Evolutionary conservation across 2,797 vertebrate genomes (phyloP), one percentile per base, ranked within the genome.

Genomic region (Sphaeramia orbicularis): DNA sequence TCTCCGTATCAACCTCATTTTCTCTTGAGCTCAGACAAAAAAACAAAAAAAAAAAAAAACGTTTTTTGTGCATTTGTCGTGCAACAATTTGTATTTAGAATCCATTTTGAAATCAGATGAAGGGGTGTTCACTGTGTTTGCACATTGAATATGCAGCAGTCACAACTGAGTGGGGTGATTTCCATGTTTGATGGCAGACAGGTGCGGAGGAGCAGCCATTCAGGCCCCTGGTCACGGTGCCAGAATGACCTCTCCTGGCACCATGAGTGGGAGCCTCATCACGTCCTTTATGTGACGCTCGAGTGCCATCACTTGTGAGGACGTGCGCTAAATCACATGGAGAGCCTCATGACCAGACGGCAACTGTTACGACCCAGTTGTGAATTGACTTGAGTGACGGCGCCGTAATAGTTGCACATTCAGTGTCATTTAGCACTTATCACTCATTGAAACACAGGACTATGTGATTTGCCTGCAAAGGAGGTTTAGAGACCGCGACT

Each of bases 101-200:
- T 42, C 64, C 57, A 10, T 66, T 76, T 80, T 54, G 24, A 71
- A 73, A 65, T 36, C 47, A 55, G 65, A 73, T 62, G 45, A 72
- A 69, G 69, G 30, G 42, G 40, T 4, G 11, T 16, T 15, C 47
- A 3, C 14, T 37, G 56, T 35, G 30, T 80, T 60, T 63, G 52
- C 66, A 63, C 65, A 44, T 67, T 16, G 67, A 83, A 82, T 81
- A 80, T 85, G 80, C 74, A 83, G 13, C 76, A 72, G 76, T 78
- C 78, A 65, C 21, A 43, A 68, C 21, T 74, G 73, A 83, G 74
- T 40, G 67, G 61, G 65, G 63, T 48, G 59, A 83, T 85, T 83
- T 87, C 67, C 78, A 81, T 80, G 59, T 78, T 76, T 78, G 77
- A 82, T 80, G 49, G 71, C 63, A 30, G 71, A 52, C 85, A 86